Base-by-base conservation (phyloP, 1,140 invertebrate species). In the Drosophila pandora region DNA sequence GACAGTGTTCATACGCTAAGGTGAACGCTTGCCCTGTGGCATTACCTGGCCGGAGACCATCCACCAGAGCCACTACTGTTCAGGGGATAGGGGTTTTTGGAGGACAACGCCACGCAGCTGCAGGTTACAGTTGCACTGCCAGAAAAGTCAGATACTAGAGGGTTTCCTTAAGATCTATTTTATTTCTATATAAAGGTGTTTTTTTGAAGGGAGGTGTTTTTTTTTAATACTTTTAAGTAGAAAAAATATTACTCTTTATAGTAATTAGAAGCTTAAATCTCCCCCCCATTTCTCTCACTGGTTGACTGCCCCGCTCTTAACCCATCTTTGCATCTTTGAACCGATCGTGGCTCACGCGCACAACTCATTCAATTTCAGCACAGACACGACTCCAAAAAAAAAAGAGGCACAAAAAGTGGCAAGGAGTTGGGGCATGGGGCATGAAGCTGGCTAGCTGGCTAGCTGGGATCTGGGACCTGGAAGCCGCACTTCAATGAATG, bases 291-390 rank as follows among this genome's bases (percentile, higher is more conserved):
- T 23, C 21, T 47, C 7, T 9, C 17, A 9, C 21, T 47, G 43
- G 2, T 17, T 2, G 1, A 37, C 30, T 48, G 22, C 58, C 28
- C 41, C 13, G 22, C 57, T 54, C 49, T 34, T 34, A 23, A 37
- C 37, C 67, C 56, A 49, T 71, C 69, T 47, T 22, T 62, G 47
- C 71, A 63, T 62, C 30, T 53, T 34, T 23, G 43, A 4, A 43
- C 12, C 70, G 81, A 88, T 87, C 82, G 82, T 87, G 82, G 82
- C 82, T 87, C 82, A 87, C 82, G 82, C 82, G 82, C 82, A 87
- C 82, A 88, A 83, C 83, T 88, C 83, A 88, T 88, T 88, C 83
- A 88, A 88, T 88, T 88, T 88, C 72, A 53, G 69, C 71, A 43
- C 73, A 77, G 81, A 85, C 81, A 88, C 83, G 83, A 88, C 78